Percentiles rank a stretch among this genome's conserved stretches.
Evolutionary conservation across 64 coral and sea anemone species (phyloP).

Genomic region (Stylophora pistillata): DNA sequence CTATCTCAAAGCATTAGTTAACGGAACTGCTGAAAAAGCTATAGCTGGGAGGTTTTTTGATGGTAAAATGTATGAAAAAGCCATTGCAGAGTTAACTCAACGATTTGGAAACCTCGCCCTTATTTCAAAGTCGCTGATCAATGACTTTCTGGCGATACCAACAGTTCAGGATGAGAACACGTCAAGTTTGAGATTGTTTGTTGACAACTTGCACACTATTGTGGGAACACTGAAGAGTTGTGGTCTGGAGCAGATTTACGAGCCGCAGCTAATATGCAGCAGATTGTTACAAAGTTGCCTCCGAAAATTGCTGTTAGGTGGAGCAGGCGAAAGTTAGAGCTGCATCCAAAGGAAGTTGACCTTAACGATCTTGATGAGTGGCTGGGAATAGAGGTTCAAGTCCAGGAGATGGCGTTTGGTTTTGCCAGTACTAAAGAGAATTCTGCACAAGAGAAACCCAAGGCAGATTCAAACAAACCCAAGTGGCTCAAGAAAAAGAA

Average conservation of each 20-base stretch:
- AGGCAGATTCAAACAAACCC: too few relatives aligned
- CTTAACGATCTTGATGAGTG: too few relatives aligned
- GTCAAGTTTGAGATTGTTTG: too few relatives aligned
- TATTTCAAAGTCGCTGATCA: constrained; percentile 27
- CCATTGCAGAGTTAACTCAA: neutral
- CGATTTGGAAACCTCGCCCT: constrained; percentile 28
- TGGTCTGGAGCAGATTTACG: constrained; percentile 24
- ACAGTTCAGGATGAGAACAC: constrained; percentile 16
- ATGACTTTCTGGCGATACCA: constrained; percentile 1
- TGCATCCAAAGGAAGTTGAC: too few relatives aligned
- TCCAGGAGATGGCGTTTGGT: constrained; percentile 13
- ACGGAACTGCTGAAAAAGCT: too few relatives aligned
- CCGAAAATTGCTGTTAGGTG: neutral
- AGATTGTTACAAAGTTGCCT: neutral
- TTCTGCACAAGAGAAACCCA: too few relatives aligned
- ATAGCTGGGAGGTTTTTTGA: too few relatives aligned
- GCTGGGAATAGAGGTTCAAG: constrained; percentile 36
- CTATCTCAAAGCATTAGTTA: too few relatives aligned
- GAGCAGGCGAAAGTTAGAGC: too few relatives aligned
- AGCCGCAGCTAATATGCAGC: constrained; percentile 33
- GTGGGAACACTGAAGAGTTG: constrained; percentile 21
- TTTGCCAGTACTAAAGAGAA: neutral
- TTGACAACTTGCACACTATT: constrained; percentile 21
- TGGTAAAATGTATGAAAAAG: too few relatives aligned
- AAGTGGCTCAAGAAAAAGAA: too few relatives aligned